Percentiles rank a stretch among this genome's conserved stretches.
These are phyloP conservation scores for Cercopithecus mona DNA, from an alignment of 2,113 vertebrate genomes.

Conservation along the genomic window DNA sequence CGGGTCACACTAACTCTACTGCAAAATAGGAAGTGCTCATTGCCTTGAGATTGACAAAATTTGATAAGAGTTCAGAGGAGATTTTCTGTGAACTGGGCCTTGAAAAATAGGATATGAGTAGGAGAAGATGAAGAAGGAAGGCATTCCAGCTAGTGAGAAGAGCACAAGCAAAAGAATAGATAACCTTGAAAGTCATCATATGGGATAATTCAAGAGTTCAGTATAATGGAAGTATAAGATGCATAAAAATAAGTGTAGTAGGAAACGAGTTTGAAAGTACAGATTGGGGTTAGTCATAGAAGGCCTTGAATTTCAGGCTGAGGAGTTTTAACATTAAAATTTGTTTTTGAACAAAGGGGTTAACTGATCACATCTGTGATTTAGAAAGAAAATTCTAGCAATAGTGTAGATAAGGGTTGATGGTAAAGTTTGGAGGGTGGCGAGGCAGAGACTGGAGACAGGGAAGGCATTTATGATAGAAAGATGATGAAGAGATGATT, in stretches of 20 bases:
- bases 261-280: conserved; percentile 2
- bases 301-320: conserved; percentile 9
- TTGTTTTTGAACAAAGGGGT: not conserved
- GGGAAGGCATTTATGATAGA: not conserved
- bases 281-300: not conserved
- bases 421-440: not conserved
- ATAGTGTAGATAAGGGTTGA: not conserved
- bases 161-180: not conserved
- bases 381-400: not conserved
- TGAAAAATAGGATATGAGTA: not conserved
- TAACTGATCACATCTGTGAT: not conserved
- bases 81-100: not conserved
- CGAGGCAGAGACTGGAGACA: not conserved
- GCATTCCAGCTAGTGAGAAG: not conserved
- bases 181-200: not conserved
- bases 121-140: not conserved
- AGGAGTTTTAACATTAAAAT: not conserved
- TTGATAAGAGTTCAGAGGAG: not conserved
- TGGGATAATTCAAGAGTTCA: not conserved
- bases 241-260: not conserved
- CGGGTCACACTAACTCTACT: not conserved
- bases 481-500: not conserved
- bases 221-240: not conserved
- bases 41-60: not conserved
- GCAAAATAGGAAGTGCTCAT: not conserved